Evolutionary conservation across 2,113 vertebrate genomes (phyloP), one percentile per base, ranked within the genome.

Genomic region (Cyanoramphus novaezelandiae): DNA sequence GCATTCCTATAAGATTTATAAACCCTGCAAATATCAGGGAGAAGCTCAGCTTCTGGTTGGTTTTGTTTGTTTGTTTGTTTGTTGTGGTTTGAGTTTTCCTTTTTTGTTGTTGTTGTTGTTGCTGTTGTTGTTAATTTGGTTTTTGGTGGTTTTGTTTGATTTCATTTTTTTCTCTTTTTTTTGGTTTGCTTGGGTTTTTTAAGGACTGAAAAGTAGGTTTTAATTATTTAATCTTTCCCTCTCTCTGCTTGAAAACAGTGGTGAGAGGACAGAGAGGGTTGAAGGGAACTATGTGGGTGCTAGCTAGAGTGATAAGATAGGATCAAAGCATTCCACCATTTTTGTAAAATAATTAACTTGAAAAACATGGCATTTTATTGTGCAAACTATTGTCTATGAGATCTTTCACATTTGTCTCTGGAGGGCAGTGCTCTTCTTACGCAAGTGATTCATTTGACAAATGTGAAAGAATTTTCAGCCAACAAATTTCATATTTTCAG

Each of bases 381-480:
- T 86, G 64, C 16, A 95, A 95, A 90, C 43, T 39, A 44, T 72
- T 83, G 39, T 59, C 52, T 86, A 16, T 39, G 41, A 85, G 79
- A 91, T 87, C 52, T 75, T 91, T 86, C 68, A 65, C 18, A 64
- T 92, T 82, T 86, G 57, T 88, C 77, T 94, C 80, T 86, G 86
- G 62, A 89, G 81, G 86, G 59, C 43, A 87, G 67, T 82, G 76
- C n/a, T 79, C 28, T 50, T 63, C 64, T 92, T 93, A 80, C 64
- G 62, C 52, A 62, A 92, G 64, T 70, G 81, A 93, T 96, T 94
- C 63, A 84, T 78, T 75, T 79, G 72, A 96, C 60, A 94, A 93
- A 95, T 85, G 53, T 95, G 72, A 92, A 82, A 77, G 68, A 84
- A 88, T 92, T 92, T 97, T 93, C 47, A 92, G 75, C 84, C 88